A percentile compares a stretch with the other conserved stretches of the same genome.
phyloP scores from a whole-genome alignment of 2,113 vertebrate genomes.

The Hiodon alosoides region DNA sequence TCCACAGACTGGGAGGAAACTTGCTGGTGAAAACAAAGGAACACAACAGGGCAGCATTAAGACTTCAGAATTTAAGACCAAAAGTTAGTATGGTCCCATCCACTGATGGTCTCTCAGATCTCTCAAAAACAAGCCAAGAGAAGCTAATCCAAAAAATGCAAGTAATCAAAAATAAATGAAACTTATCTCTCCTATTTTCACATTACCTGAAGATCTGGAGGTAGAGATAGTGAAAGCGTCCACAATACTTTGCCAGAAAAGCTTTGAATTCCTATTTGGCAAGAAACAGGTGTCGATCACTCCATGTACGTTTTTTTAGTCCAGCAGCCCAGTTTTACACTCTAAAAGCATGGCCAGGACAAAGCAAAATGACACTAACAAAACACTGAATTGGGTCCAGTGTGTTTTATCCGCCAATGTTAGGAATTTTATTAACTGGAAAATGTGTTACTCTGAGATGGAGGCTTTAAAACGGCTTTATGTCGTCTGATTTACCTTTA shows the following conservation, averaged over 20 bases:
- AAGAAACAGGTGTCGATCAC: conserved; percentile 1
- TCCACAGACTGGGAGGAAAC: conserved; percentile 75
- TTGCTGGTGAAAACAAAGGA: conserved; percentile 56
- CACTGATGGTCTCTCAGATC: no score
- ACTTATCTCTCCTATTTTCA: neutral
- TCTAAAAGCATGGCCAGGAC: no score
- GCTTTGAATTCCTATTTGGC: conserved; percentile 77
- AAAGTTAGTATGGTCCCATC: no score
- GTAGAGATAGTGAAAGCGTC: conserved; percentile 72
- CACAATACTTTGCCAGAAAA: conserved; percentile 71
- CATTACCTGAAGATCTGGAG: conserved; percentile 81
- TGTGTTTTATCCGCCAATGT: neutral
- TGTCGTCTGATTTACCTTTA: conserved; percentile 69
- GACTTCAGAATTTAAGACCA: neutral
- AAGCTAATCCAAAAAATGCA: neutral
- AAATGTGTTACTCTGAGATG: neutral
- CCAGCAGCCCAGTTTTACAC: no score
- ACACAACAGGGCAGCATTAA: neutral
- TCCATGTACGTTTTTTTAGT: neutral
- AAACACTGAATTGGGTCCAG: no score
- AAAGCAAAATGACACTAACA: no score
- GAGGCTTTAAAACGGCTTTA: neutral
- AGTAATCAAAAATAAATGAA: neutral
- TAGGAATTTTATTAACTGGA: neutral
- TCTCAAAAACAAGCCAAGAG: no score